Conservation (phyloP, 2,797 vertebrate genomes). For the Phoebastria nigripes region DNA sequence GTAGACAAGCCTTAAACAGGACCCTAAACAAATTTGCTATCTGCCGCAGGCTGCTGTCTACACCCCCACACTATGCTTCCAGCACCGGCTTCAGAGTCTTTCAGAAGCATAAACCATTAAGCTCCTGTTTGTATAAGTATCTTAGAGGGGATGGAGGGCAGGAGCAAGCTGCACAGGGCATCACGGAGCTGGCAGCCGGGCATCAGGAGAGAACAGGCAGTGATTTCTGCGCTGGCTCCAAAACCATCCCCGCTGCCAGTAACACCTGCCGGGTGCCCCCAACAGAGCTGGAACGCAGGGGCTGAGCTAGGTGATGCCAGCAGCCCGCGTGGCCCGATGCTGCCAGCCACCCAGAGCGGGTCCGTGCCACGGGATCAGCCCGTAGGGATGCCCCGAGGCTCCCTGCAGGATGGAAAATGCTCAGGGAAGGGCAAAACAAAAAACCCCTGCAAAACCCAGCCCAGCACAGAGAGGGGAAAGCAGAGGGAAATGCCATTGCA, state of each 20-base stretch:
- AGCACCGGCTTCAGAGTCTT: background rate
- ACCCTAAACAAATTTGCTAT: background rate
- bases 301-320: background rate
- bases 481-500: background rate
- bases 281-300: background rate
- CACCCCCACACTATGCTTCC: background rate
- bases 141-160: background rate
- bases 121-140: background rate
- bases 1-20: background rate
- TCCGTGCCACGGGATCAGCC: background rate
- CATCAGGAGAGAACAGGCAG: background rate
- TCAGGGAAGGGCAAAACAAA: background rate
- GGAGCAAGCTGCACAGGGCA: background rate
- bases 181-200: accelerated
- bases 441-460: background rate
- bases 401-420: background rate
- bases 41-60: background rate
- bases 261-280: background rate
- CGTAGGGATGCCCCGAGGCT: background rate
- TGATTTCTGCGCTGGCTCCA: background rate
- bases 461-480: background rate
- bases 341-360: background rate
- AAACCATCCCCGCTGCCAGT: background rate
- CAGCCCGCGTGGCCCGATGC: background rate
- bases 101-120: background rate